Evolutionary conservation across 2,888 invertebrate species (phyloP), one percentile per base, ranked within the genome.

Genomic region (Papilio demoleus): DNA sequence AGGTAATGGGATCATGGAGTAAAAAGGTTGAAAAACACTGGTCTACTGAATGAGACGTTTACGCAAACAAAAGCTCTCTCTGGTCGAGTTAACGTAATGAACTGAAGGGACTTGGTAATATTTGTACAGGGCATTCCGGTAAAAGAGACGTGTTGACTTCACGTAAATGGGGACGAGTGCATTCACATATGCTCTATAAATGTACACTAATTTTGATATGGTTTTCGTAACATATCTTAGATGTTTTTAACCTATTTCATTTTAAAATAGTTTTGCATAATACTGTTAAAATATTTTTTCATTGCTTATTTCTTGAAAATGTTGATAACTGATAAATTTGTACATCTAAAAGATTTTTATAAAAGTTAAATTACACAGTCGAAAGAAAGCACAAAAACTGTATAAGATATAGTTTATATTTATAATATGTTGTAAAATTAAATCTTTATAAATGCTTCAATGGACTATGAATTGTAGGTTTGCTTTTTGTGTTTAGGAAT

Each of bases 91-190:
- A 76, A 74, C 72, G 75, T 74, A 76, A 77, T 77, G 76, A 73
- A 76, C 76, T 75, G 74, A 75, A 74, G 75, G 75, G 72, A 75
- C 75, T 69, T 42, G 60, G 65, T 76, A 75, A 75, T 80, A 79
- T 82, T 82, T 82, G 79, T 77, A 74, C 76, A 78, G 75, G 76
- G 77, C 81, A 81, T 82, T 81, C 79, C 81, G 68, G 77, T 77
- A 78, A 77, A 78, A 76, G 76, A 73, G 73, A 73, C 75, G 72
- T 73, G 75, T 75, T 70, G 68, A 73, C 73, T 72, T 75, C 75
- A 74, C 73, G 71, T 74, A 75, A 76, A 75, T 71, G 74, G 73
- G 72, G 47, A 59, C 63, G 64, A 68, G 68, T 64, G 64, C 63
- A 68, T 68, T 68, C 56, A 68, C 68, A 68, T 68, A 64, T 59